Percentiles rank a stretch among this genome's conserved stretches.
Evolutionary conservation across 2,113 vertebrate genomes (phyloP).

Genomic region (Vireo altiloquus): DNA sequence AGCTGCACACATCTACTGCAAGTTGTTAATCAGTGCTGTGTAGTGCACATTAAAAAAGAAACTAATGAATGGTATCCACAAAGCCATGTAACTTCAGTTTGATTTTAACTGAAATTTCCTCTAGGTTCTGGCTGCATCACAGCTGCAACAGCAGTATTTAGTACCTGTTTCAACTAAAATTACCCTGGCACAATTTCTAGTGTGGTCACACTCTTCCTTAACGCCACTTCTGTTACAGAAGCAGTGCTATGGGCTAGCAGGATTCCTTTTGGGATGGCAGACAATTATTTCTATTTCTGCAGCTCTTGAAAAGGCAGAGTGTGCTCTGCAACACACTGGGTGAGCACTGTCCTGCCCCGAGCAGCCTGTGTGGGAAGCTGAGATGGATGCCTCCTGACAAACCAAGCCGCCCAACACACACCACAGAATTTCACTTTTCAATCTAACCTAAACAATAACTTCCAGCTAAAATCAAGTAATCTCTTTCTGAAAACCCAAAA

Average conservation of each 20-base stretch:
- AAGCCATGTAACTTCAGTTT: background rate
- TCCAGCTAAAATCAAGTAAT: background rate
- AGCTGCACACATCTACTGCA: background rate
- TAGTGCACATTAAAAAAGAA: conserved; percentile 49
- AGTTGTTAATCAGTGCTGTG: conserved; percentile 25
- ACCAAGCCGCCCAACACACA: background rate
- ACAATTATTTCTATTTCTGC: background rate
- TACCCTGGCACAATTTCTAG: background rate
- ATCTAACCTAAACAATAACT: background rate
- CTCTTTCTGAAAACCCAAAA: background rate
- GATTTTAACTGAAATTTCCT: conserved; percentile 41
- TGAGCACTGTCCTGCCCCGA: rapidly evolving
- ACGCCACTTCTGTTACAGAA: background rate
- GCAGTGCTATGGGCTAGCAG: background rate
- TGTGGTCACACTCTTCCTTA: background rate
- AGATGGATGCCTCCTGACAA: background rate
- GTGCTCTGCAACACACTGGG: too few relatives aligned
- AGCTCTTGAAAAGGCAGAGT: background rate
- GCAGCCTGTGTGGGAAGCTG: background rate
- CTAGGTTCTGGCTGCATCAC: background rate
- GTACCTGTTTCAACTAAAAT: background rate
- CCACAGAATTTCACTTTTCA: conserved; percentile 3
- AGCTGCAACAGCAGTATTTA: background rate
- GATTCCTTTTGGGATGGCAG: background rate
- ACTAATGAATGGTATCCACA: conserved; percentile 32